phyloP scores from a whole-genome alignment of 2,888 invertebrate species.

The Cephus runcator region DNA sequence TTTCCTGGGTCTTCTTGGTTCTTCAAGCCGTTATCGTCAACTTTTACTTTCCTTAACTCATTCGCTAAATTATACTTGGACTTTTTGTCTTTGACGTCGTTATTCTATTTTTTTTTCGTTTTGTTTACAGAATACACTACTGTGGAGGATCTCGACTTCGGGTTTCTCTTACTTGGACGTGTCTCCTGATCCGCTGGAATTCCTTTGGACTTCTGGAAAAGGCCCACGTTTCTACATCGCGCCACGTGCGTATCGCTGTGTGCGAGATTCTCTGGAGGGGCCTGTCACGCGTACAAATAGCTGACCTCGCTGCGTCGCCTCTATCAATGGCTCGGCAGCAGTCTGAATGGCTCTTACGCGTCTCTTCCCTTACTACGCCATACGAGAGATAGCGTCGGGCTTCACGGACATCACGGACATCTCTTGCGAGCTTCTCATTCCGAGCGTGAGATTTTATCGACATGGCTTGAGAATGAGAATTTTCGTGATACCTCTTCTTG shows the following conservation, averaged over 20 bases:
- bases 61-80: neutral
- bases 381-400: constrained; percentile 38
- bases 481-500: neutral
- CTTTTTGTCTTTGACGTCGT: neutral
- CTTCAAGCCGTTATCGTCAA: neutral
- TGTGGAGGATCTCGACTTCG: neutral
- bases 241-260: constrained; percentile 21
- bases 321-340: constrained; percentile 59
- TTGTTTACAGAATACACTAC: neutral
- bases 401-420: neutral
- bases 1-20: neutral
- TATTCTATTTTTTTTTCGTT: neutral
- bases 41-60: neutral
- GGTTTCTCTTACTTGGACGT: neutral
- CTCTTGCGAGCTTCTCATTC: neutral
- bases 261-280: constrained; percentile 55
- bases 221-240: neutral
- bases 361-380: constrained; percentile 50
- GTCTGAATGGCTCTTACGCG: constrained; percentile 53
- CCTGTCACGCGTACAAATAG: constrained; percentile 64
- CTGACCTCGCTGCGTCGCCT: constrained; percentile 62
- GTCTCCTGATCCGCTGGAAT: neutral
- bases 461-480: neutral
- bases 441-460: neutral
- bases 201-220: neutral